These are phyloP conservation scores for Choloepus hoffmanni DNA, from an alignment of 2,113 vertebrate genomes.

Conservation along the genomic window DNA sequence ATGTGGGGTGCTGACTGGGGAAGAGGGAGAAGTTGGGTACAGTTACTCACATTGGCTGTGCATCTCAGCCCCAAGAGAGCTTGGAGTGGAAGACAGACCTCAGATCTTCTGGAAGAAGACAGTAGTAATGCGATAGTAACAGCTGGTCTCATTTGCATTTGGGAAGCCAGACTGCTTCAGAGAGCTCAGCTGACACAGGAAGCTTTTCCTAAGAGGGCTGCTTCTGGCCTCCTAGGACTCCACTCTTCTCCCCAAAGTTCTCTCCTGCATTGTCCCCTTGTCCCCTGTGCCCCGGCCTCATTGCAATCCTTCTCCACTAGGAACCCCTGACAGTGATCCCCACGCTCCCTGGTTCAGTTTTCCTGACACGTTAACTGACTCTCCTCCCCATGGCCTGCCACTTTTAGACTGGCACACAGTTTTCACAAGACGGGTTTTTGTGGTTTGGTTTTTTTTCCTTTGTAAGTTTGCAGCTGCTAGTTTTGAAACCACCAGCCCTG, in stretches of 20 bases:
- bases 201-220: background rate
- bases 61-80: background rate
- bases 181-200: background rate
- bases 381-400: conserved; percentile 14
- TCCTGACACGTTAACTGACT: background rate
- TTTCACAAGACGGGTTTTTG: conserved; percentile 80
- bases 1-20: background rate
- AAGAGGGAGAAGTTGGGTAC: no score
- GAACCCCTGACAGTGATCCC: background rate
- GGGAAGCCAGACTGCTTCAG: conserved; percentile 51
- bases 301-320: background rate
- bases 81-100: background rate
- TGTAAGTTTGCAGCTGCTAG: conserved; percentile 85
- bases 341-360: background rate
- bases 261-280: background rate
- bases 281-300: rapidly evolving
- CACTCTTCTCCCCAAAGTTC: background rate
- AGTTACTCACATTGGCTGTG: background rate
- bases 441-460: conserved; percentile 81
- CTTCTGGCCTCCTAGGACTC: background rate
- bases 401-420: conserved; percentile 74
- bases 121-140: background rate
- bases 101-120: background rate
- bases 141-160: conserved; percentile 57
- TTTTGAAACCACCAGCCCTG: conserved; percentile 84